These are phyloP conservation scores for Octodon degus DNA, from an alignment of 2,113 vertebrate species.

Conservation along the genomic window DNA sequence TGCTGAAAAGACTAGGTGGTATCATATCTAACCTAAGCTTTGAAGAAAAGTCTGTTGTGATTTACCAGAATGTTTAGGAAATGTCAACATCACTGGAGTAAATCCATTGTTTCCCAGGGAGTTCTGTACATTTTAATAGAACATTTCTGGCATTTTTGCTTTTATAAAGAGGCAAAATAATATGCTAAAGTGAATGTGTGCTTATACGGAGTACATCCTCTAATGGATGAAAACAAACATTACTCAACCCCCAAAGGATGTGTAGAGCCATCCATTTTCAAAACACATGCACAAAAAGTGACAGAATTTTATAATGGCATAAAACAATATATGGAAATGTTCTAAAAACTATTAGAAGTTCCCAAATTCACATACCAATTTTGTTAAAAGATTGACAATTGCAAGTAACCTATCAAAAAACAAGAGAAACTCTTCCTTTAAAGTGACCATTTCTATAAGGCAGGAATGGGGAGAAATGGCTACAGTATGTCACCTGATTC, in stretches of 20 bases:
- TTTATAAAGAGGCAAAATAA: background rate
- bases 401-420: constrained; percentile 17
- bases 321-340: background rate
- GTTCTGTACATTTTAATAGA: background rate
- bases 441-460: background rate
- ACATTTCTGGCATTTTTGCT: background rate
- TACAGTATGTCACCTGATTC: background rate
- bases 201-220: background rate
- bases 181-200: background rate
- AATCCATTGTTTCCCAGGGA: background rate
- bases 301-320: background rate
- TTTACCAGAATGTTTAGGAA: background rate
- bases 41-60: background rate
- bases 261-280: background rate
- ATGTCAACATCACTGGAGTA: background rate
- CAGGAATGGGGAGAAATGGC: background rate
- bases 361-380: background rate
- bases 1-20: background rate
- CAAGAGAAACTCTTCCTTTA: background rate
- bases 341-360: background rate
- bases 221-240: background rate
- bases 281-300: background rate
- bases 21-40: background rate
- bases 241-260: background rate
- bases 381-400: background rate